phyloP scores from a whole-genome alignment of 2,888 invertebrate genomes.

The Leptinotarsa juncta region DNA sequence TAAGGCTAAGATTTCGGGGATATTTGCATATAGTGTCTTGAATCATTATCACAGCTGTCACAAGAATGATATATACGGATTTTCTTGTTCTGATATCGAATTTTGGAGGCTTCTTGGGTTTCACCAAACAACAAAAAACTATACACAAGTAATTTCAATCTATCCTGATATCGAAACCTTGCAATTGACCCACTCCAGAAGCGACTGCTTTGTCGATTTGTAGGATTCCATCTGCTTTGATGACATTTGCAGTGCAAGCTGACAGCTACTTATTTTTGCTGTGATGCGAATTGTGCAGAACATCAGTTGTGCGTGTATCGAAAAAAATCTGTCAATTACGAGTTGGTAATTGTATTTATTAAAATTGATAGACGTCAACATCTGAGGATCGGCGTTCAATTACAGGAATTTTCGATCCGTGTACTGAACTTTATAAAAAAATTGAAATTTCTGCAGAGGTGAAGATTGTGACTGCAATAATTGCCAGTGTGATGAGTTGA shows the following conservation, averaged over 20 bases:
- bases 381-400: conserved; percentile 41
- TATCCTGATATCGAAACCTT: neutral
- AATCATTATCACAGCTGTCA: conserved; percentile 9
- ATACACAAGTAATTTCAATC: neutral
- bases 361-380: conserved; percentile 47
- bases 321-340: conserved; percentile 51
- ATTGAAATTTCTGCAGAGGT: conserved; percentile 16
- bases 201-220: neutral
- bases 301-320: conserved; percentile 9
- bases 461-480: no score
- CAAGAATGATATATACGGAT: neutral
- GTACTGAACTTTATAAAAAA: conserved; percentile 25
- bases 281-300: conserved; percentile 2
- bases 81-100: conserved; percentile 5
- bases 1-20: neutral
- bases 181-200: neutral
- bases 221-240: neutral
- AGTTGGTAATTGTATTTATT: conserved; percentile 52
- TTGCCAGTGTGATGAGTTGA: no score
- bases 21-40: conserved; percentile 3
- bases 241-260: neutral
- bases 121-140: neutral
- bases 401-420: conserved; percentile 38
- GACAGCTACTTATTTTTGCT: neutral
- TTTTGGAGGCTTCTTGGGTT: neutral